Evolutionary conservation across 1,140 invertebrate species (phyloP), one percentile per base, ranked within the genome.

Genomic region (Zaprionus ghesquierei): DNA sequence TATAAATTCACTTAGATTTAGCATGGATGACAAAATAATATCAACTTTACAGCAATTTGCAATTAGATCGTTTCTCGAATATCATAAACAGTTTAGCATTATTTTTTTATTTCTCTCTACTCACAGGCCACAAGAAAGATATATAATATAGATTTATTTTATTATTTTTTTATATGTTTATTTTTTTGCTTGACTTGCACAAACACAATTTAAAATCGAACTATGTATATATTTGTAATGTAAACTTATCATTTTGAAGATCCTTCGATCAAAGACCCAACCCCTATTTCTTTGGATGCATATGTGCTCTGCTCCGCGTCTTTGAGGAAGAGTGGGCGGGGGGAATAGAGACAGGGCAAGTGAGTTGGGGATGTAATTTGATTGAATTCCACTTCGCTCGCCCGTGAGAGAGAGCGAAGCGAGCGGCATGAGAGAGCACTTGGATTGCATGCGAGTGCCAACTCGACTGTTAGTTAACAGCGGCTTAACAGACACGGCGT

Each of bases 21-120:
- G 18, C 41, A 46, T 46, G 41, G 18, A 50, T 66, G 27, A 58
- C 25, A 51, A 18, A 71, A 68, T 63, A 68, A 73, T 73, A 58
- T 71, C 61, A 58, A 66, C 44, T 73, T 62, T 55, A 58, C 46
- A 75, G 56, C 54, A 51, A 61, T 53, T 50, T n/a, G n/a, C n/a
- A 0, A 51, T 49, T 54, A 54, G 23, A 63, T 68, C 56, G 55
- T 31, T 70, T 25, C 41, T 20, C 20, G 41, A 75, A 78, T 75
- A 71, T 78, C 51, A 65, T 70, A 49, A 53, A 23, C 13, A 35
- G 53, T 58, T 58, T 61, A 71, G 41, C 62, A 15, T 78, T 66
- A 71, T 68, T 60, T 70, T n/a, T n/a, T n/a, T n/a, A n/a, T n/a
- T n/a, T n/a, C n/a, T 78, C n/a, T 12, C 10, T 69, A 76, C 73